A percentile compares a stretch with the other conserved stretches of the same genome.
Evolutionary conservation across 2,888 invertebrate species (phyloP).

Genomic region (Caenorhabditis afra): DNA sequence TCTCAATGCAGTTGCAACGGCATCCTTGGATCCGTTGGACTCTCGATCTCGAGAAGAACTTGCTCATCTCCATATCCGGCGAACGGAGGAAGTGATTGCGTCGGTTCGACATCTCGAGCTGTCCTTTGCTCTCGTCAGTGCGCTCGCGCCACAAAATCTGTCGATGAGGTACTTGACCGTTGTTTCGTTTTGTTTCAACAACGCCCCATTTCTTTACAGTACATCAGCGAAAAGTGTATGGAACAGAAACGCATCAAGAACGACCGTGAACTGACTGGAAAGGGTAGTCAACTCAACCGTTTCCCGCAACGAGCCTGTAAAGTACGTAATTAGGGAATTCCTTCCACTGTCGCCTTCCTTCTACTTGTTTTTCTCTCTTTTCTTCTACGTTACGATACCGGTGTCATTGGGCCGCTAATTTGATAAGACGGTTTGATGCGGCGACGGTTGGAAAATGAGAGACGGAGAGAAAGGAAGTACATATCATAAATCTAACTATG

Average conservation of each 20-base stretch:
- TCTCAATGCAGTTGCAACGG: constrained; percentile 75
- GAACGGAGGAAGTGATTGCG: constrained; percentile 79
- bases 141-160: constrained; percentile 63
- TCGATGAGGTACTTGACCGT: constrained; percentile 73
- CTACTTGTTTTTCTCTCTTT: constrained; percentile 1
- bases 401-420: constrained; percentile 42
- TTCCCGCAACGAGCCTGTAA: constrained; percentile 80
- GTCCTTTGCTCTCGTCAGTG: constrained; percentile 76
- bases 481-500: constrained; percentile 33
- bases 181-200: constrained; percentile 11
- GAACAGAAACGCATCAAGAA: constrained; percentile 76
- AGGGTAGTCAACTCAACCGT: constrained; percentile 78
- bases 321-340: constrained; percentile 60
- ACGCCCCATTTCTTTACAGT: constrained; percentile 64
- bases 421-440: constrained; percentile 40
- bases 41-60: constrained; percentile 64
- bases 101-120: constrained; percentile 72
- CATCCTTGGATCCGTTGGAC: constrained; percentile 65
- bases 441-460: not conserved
- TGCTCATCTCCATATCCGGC: constrained; percentile 78
- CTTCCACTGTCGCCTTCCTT: not conserved
- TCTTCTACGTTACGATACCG: constrained; percentile 30
- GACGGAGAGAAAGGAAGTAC: constrained; percentile 12
- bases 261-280: constrained; percentile 79
- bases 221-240: constrained; percentile 76